Conservation (phyloP, 2,888 invertebrate species). For the Patella pellucida region DNA sequence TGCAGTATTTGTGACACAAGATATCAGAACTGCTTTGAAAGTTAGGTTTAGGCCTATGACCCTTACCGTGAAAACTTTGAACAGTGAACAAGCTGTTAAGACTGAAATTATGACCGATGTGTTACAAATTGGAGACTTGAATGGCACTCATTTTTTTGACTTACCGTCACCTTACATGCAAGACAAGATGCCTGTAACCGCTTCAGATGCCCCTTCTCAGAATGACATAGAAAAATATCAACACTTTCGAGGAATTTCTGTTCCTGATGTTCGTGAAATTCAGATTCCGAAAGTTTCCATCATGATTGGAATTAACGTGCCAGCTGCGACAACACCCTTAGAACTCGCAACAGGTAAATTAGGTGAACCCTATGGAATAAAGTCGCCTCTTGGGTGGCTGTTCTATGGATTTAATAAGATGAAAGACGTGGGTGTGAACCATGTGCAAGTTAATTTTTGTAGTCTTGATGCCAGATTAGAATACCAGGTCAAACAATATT, state of each 20-base stretch:
- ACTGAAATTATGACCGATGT: neutral
- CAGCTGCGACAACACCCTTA: slow-evolving; percentile 2
- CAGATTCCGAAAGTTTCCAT: neutral
- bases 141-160: neutral
- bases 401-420: slow-evolving; percentile 25
- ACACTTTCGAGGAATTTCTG: slow-evolving; percentile 10
- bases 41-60: neutral
- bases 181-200: neutral
- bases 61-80: neutral
- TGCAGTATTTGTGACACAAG: neutral
- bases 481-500: slow-evolving; percentile 82
- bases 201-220: neutral
- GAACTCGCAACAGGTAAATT: slow-evolving; percentile 1
- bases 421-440: neutral
- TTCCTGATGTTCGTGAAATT: neutral
- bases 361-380: slow-evolving; percentile 28
- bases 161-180: neutral
- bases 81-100: neutral
- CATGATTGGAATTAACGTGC: slow-evolving; percentile 19
- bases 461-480: slow-evolving; percentile 81
- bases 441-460: slow-evolving; percentile 13
- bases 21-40: neutral
- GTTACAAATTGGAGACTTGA: neutral
- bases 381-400: slow-evolving; percentile 27
- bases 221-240: slow-evolving; percentile 4